These are phyloP conservation scores for Hydraecia micacea DNA, from an alignment of 2,888 invertebrate species.

Conservation along the genomic window DNA sequence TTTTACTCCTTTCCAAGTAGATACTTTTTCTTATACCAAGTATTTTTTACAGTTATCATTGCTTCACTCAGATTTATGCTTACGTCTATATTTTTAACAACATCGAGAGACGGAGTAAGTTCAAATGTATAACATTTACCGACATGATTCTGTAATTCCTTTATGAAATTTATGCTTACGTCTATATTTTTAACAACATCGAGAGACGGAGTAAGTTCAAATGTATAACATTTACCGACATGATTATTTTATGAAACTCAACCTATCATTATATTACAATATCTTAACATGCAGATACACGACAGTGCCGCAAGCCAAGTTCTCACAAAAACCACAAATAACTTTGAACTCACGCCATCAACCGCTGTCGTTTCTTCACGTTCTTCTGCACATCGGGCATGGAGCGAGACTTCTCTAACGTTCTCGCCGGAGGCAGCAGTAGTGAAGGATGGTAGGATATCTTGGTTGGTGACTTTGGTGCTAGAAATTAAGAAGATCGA, in stretches of 20 bases:
- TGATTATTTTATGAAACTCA: background rate
- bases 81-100: background rate
- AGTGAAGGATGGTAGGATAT: constrained; percentile 73
- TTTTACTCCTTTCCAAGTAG: background rate
- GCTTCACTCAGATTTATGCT: background rate
- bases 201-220: background rate
- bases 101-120: background rate
- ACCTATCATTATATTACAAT: background rate
- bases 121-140: background rate
- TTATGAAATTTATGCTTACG: background rate
- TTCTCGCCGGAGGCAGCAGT: constrained; percentile 89
- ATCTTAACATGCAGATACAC: background rate
- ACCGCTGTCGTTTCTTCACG: constrained; percentile 92
- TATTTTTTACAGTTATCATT: background rate
- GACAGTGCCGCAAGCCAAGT: background rate
- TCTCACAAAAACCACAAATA: background rate
- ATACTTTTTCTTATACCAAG: background rate
- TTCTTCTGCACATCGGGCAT: constrained; percentile 96
- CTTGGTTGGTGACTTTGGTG: constrained; percentile 56
- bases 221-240: background rate
- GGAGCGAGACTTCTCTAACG: constrained; percentile 94
- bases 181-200: background rate
- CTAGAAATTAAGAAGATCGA: background rate
- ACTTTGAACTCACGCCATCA: constrained; percentile 92
- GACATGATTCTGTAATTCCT: too few species aligned